Conservation (phyloP, 2,888 invertebrate species). For the Ramazzottius varieornatus region DNA sequence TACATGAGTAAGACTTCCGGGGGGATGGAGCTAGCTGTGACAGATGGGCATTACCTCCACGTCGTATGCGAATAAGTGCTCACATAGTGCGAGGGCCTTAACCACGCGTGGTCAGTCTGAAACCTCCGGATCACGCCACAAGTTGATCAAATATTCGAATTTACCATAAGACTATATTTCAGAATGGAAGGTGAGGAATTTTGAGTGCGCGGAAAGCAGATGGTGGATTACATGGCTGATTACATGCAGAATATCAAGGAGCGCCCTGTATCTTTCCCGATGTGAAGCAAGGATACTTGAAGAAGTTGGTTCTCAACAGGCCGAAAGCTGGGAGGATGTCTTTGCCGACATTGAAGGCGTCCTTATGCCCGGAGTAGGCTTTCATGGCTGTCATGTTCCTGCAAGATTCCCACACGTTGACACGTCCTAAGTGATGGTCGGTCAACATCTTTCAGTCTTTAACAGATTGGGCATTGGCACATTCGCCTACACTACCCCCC, state of each 20-base stretch:
- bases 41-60: too few species aligned
- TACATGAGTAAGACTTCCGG: too few species aligned
- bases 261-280: constrained; percentile 68
- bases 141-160: too few species aligned
- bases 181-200: constrained; percentile 4
- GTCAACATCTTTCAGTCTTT: constrained; percentile 14
- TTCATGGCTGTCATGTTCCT: background rate
- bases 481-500: constrained; percentile 95
- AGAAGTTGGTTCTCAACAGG: constrained; percentile 51
- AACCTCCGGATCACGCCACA: too few species aligned
- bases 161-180: too few species aligned
- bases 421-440: background rate
- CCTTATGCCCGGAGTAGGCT: constrained; percentile 42
- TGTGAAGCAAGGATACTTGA: constrained; percentile 76
- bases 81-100: too few species aligned
- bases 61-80: too few species aligned
- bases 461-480: constrained; percentile 83
- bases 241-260: constrained; percentile 72
- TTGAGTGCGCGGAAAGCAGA: constrained; percentile 49
- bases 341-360: constrained; percentile 70
- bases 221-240: constrained; percentile 93
- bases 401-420: background rate
- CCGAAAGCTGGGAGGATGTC: constrained; percentile 71
- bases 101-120: too few species aligned
- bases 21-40: too few species aligned